A percentile compares a stretch with the other conserved stretches of the same genome.
These are phyloP conservation scores for Pteria penguin DNA, from an alignment of 2,888 invertebrate species.

Conservation along the genomic window DNA sequence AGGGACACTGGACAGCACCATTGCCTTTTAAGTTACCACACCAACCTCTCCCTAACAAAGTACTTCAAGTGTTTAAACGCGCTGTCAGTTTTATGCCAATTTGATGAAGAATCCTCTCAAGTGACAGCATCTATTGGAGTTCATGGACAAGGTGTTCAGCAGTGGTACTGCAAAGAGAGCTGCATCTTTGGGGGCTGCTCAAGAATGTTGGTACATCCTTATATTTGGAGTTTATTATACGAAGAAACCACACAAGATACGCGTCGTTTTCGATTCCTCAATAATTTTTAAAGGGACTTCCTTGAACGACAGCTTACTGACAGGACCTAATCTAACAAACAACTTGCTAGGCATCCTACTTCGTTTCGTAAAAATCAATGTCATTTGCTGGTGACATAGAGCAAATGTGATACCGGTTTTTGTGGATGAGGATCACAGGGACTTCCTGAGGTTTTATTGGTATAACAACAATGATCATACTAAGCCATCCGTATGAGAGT, in stretches of 20 bases:
- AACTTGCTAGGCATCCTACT: conserved; percentile 42
- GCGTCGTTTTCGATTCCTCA: conserved; percentile 39
- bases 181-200: background rate
- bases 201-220: background rate
- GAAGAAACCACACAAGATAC: background rate
- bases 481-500: conserved; percentile 22
- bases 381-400: conserved; percentile 40
- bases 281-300: conserved; percentile 8
- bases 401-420: conserved; percentile 30
- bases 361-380: conserved; percentile 41
- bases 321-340: conserved; percentile 48
- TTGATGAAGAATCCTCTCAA: no score
- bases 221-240: background rate
- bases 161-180: background rate
- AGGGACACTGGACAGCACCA: no score
- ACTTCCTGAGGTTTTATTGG: background rate
- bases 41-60: no score
- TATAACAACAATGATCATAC: background rate
- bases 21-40: no score
- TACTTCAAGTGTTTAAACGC: no score
- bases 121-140: no score
- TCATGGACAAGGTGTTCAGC: no score
- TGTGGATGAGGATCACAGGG: background rate
- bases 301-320: conserved; percentile 42
- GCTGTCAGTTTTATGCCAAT: no score